These are phyloP conservation scores for Apodemia zela DNA, from an alignment of 2,888 invertebrate genomes.

Conservation along the genomic window DNA sequence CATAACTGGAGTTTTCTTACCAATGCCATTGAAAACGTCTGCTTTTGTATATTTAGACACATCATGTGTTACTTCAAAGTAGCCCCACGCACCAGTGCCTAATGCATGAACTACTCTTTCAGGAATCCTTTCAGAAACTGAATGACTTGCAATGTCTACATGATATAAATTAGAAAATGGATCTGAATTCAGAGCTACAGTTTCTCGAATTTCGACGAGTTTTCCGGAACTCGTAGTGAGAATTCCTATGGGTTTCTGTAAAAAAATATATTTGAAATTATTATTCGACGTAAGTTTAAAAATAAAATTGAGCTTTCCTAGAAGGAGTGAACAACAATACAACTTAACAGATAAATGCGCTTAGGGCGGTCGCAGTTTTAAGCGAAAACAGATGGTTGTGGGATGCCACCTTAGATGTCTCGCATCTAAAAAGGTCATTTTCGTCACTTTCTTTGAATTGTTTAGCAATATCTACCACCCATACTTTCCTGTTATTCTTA, in stretches of 20 bases:
- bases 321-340: too few relatives aligned
- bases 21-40: constrained; percentile 85
- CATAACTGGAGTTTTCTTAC: constrained; percentile 87
- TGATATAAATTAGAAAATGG: constrained; percentile 39
- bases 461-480: too few relatives aligned
- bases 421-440: too few relatives aligned
- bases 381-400: too few relatives aligned
- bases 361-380: too few relatives aligned
- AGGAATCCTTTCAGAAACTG: constrained; percentile 92
- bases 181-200: constrained; percentile 87
- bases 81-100: constrained; percentile 91
- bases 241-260: constrained; percentile 55
- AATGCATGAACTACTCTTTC: constrained; percentile 96
- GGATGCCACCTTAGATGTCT: too few relatives aligned
- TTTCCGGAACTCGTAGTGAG: constrained; percentile 88
- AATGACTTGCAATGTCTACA: constrained; percentile 78
- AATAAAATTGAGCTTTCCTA: too few relatives aligned
- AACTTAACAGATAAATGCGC: too few relatives aligned
- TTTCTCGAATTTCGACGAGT: constrained; percentile 85
- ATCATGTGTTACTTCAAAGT: constrained; percentile 91
- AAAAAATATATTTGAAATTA: too few relatives aligned
- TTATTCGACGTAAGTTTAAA: too few relatives aligned
- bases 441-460: too few relatives aligned
- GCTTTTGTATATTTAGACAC: constrained; percentile 88
- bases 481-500: too few relatives aligned